Conservation (phyloP, 2,888 invertebrate genomes). For the Mythimna ferrago region DNA sequence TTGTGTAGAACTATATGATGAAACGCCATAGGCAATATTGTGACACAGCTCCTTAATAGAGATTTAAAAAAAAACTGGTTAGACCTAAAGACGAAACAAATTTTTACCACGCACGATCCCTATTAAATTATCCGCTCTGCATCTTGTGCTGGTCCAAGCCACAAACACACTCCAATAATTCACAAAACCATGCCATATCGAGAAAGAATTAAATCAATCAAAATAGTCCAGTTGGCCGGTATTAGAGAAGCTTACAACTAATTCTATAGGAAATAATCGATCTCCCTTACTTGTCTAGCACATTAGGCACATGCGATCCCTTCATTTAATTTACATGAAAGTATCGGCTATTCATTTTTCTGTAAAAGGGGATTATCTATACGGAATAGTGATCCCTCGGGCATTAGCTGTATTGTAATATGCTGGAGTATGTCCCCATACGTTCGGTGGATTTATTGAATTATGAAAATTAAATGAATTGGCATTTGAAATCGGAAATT, state of each 20-base stretch:
- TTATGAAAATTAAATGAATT: conserved; percentile 53
- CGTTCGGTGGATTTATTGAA: conserved; percentile 49
- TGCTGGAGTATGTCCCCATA: conserved; percentile 68
- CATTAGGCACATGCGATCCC: conserved; percentile 78
- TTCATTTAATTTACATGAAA: conserved; percentile 89
- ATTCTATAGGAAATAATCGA: conserved; percentile 76
- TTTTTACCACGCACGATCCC: no score
- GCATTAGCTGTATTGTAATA: conserved; percentile 82
- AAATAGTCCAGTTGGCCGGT: conserved; percentile 74
- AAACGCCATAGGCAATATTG: no score
- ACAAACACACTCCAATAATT: background rate
- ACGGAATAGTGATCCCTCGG: conserved; percentile 84
- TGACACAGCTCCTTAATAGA: no score
- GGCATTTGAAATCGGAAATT: background rate
- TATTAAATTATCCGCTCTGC: no score
- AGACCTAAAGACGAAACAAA: no score
- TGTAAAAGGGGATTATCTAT: conserved; percentile 87
- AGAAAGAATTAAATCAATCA: conserved; percentile 57
- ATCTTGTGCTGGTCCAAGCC: no score
- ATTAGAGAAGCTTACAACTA: conserved; percentile 73
- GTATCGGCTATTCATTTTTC: conserved; percentile 85
- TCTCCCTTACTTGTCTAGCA: conserved; percentile 72
- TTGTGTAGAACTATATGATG: no score
- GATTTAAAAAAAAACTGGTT: no score
- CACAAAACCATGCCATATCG: conserved; percentile 14